These are phyloP conservation scores for Patella ulyssiponensis DNA, from an alignment of 2,888 invertebrate genomes.

Conservation along the genomic window DNA sequence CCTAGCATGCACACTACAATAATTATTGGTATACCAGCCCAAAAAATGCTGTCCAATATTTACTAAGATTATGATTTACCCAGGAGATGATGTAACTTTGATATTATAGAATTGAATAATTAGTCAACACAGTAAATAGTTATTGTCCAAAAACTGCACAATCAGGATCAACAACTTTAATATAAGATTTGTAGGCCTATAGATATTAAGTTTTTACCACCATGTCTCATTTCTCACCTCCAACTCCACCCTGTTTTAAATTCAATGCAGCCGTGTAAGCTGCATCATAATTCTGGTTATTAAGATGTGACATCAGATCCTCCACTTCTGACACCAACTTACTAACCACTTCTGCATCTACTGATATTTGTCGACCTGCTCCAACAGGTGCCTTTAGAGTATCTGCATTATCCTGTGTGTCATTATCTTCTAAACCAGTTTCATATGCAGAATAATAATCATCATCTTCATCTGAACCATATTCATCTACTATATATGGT, in stretches of 20 bases:
- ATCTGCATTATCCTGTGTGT: neutral
- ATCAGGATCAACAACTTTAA: too few species aligned
- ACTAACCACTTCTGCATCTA: conserved; percentile 30
- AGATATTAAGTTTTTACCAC: too few species aligned
- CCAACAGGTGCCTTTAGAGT: neutral
- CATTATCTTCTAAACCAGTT: neutral
- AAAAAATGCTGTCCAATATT: too few species aligned
- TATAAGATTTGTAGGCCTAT: too few species aligned
- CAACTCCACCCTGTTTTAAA: conserved; percentile 32
- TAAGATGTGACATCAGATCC: conserved; percentile 43
- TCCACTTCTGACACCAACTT: conserved; percentile 42
- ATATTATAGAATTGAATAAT: too few species aligned
- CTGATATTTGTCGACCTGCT: conserved; percentile 6
- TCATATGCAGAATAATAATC: conserved; percentile 21
- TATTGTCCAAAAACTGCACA: too few species aligned
- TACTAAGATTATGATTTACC: too few species aligned
- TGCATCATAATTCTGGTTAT: conserved; percentile 44
- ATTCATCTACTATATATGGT: conserved; percentile 34
- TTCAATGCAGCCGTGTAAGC: conserved; percentile 33
- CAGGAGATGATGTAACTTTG: too few species aligned
- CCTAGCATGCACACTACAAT: too few species aligned
- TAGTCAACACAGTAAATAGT: too few species aligned
- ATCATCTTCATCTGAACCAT: conserved; percentile 26
- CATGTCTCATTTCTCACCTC: conserved; percentile 2
- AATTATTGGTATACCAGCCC: too few species aligned